Conservation (phyloP, 1,140 invertebrate species). For the Drosophila kanapiae region DNA sequence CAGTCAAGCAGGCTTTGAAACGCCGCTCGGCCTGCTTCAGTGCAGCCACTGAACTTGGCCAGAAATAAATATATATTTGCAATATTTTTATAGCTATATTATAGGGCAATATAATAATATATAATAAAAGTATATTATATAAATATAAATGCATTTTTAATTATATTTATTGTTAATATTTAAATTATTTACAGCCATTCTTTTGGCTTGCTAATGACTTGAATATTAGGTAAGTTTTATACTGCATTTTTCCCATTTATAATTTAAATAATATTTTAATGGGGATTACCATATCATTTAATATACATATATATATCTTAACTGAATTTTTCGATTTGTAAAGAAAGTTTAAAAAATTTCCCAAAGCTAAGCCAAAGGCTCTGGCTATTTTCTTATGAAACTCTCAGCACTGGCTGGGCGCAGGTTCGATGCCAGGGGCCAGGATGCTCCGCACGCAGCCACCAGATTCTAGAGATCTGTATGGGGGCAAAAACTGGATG, state of each 20-base stretch:
- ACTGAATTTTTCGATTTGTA: too few species aligned
- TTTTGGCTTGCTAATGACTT: neutral
- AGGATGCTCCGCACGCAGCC: conserved; percentile 39
- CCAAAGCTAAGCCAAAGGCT: too few species aligned
- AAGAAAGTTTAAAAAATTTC: too few species aligned
- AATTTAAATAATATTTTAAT: too few species aligned
- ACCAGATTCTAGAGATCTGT: conserved; percentile 5
- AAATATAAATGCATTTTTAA: neutral
- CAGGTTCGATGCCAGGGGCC: conserved; percentile 4
- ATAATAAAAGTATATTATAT: neutral
- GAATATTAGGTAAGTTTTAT: neutral
- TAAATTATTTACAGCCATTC: neutral
- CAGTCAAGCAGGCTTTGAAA: conserved; percentile 80
- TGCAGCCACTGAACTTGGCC: conserved; percentile 11
- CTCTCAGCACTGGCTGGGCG: conserved; percentile 5
- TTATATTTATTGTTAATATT: neutral
- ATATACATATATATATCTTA: too few species aligned
- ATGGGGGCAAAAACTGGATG: conserved; percentile 27
- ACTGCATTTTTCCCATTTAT: neutral
- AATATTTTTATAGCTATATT: neutral
- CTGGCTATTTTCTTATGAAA: neutral
- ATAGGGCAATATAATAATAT: neutral
- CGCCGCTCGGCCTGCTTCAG: conserved; percentile 48
- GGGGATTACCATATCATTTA: too few species aligned
- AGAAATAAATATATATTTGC: neutral